Percentiles rank a stretch among this genome's conserved stretches.
These are phyloP conservation scores for Mixornis gularis DNA, from an alignment of 2,113 vertebrate genomes.

Conservation along the genomic window DNA sequence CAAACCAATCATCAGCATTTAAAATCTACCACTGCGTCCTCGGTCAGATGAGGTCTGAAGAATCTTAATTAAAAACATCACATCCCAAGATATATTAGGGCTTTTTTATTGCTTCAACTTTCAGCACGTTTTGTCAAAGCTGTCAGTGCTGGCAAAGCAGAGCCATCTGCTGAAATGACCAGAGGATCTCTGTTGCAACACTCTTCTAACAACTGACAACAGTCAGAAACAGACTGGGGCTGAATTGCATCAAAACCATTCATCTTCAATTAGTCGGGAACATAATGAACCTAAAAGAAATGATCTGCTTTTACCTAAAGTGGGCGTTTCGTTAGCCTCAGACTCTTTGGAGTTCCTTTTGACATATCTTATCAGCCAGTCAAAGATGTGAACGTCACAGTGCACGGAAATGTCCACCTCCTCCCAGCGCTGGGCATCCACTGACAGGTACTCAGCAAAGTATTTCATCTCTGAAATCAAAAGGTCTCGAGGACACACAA, in stretches of 20 bases:
- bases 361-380: slow-evolving; percentile 96
- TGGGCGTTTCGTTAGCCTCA: slow-evolving; percentile 78
- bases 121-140: background rate
- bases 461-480: slow-evolving; percentile 96
- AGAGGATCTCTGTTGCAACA: background rate
- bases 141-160: background rate
- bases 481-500: slow-evolving; percentile 91
- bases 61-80: background rate
- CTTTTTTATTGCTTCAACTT: background rate
- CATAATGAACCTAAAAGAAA: background rate
- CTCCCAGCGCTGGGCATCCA: slow-evolving; percentile 93
- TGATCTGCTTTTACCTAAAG: slow-evolving; percentile 80
- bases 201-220: background rate
- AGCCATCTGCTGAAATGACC: background rate
- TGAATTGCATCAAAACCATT: background rate
- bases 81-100: background rate
- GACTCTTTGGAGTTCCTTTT: slow-evolving; percentile 82
- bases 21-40: background rate
- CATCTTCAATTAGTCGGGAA: background rate
- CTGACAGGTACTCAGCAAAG: slow-evolving; percentile 92
- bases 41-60: background rate
- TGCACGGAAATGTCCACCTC: slow-evolving; percentile 98
- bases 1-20: background rate
- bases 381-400: slow-evolving; percentile 96
- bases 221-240: background rate